Base-by-base conservation (phyloP, 2,797 vertebrate species). In the Chaenodraco wilsoni region DNA sequence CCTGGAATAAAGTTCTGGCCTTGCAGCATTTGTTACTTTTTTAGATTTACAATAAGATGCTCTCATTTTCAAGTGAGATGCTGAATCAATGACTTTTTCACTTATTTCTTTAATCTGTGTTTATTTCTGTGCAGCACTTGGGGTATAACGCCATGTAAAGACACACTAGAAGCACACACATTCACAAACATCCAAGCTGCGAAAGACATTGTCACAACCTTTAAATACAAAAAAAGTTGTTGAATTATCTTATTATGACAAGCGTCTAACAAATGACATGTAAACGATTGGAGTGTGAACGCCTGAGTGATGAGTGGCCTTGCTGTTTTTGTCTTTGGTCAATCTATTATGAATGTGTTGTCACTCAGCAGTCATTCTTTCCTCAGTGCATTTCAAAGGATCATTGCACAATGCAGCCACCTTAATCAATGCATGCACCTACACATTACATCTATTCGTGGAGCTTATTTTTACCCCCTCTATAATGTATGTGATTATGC, bases 401-500 rank as follows among this genome's bases (percentile, higher is more conserved):
- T 51, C 33, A 65, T 37, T 54, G 54, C 1, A 15, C 27, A 41
- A 65, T 27, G 33, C 56, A 56, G 33, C 41, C 49, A 9, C 9
- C 9, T 46, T 65, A 66, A 17, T 72, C 67, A 14, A 4, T 23
- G 4, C 15, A 3, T 15, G 33, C 10, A 65, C 37, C 74, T 13
- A 50, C 55, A 65, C 37, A 50, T 79, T 69, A 72, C 64, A 62
- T 68, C 63, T 63, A 73, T 74, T 70, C 33, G 17, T 4, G 49
- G 45, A 48, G 17, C 56, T 65, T 65, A 1, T 64, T 80, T 73
- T 59, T 46, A 31, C 37, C n/a, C 62, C 59, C 57, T 79, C 14
- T 3, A 8, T 56, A 69, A 71, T 5, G 6, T 63, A 57, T 67
- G 52, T 72, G 77, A 82, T 86, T 72, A 77, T 4, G 5, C n/a